Conservation (phyloP, 2,888 invertebrate genomes). For the Pasiphila rectangulata region DNA sequence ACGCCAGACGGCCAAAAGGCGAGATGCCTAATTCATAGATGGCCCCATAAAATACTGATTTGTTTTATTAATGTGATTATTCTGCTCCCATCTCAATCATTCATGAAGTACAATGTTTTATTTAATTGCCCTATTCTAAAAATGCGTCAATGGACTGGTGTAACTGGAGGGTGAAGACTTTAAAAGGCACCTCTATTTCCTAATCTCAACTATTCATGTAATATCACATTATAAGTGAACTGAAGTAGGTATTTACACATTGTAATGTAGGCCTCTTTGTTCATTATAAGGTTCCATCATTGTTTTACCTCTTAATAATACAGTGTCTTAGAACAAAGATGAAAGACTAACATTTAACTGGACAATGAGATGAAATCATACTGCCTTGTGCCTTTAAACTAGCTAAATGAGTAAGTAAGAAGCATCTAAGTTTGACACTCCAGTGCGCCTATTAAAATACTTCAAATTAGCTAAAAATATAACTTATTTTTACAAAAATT, state of each 20-base stretch:
- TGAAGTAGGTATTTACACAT: constrained; percentile 4
- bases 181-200: constrained; percentile 65
- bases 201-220: constrained; percentile 43
- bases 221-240: constrained; percentile 30
- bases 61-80: constrained; percentile 20
- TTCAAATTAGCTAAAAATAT: constrained; percentile 10
- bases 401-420: constrained; percentile 13
- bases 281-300: too few relatives aligned
- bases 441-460: constrained; percentile 4
- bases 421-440: constrained; percentile 13
- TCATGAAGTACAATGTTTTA: background rate
- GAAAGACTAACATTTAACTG: constrained; percentile 21
- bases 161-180: constrained; percentile 64
- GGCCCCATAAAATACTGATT: constrained; percentile 23
- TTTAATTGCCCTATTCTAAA: too few relatives aligned
- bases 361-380: constrained; percentile 17
- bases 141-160: constrained; percentile 49
- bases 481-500: constrained; percentile 20
- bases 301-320: too few relatives aligned
- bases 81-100: constrained; percentile 6
- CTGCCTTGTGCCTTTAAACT: constrained; percentile 21
- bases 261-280: constrained; percentile 8
- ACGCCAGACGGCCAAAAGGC: too few relatives aligned
- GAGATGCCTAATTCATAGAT: too few relatives aligned
- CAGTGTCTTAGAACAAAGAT: constrained; percentile 27